These are phyloP conservation scores for Drosophila nigromelanica DNA, from an alignment of 1,140 invertebrate species.

Conservation along the genomic window DNA sequence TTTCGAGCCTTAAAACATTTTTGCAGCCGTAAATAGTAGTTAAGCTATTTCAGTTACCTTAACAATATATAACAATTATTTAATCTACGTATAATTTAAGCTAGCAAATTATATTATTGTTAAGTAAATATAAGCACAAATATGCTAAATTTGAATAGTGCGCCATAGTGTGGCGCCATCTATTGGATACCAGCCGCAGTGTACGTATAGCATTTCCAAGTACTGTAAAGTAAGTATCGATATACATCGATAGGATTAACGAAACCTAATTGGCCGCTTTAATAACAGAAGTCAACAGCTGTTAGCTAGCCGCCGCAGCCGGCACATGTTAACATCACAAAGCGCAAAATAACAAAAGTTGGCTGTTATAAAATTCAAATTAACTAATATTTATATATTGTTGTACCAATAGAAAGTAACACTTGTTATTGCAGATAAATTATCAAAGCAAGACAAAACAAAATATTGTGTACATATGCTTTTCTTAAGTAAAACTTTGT, in stretches of 20 bases:
- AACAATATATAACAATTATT: too few species aligned
- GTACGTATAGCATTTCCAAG: not conserved
- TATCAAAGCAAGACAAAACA: not conserved
- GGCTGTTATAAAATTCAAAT: not conserved
- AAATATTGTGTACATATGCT: not conserved
- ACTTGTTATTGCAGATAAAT: not conserved
- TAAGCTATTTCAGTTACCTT: too few species aligned
- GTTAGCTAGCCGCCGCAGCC: not conserved
- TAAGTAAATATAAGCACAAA: too few species aligned
- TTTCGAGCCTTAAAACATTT: too few species aligned
- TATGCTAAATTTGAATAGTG: not conserved
- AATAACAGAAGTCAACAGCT: not conserved
- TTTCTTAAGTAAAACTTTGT: too few species aligned
- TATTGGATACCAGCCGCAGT: not conserved
- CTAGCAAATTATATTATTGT: too few species aligned
- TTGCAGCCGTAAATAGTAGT: too few species aligned
- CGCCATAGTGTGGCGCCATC: conserved; percentile 12
- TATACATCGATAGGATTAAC: not conserved
- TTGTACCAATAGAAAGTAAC: not conserved
- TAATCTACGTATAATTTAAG: too few species aligned
- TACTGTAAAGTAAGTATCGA: not conserved
- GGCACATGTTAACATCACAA: not conserved
- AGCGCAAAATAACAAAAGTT: not conserved
- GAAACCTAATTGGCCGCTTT: not conserved
- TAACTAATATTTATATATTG: not conserved